A percentile compares a stretch with the other conserved stretches of the same genome.
These are phyloP conservation scores for Pyrochroa serraticornis DNA, from an alignment of 2,888 invertebrate species.

Conservation along the genomic window DNA sequence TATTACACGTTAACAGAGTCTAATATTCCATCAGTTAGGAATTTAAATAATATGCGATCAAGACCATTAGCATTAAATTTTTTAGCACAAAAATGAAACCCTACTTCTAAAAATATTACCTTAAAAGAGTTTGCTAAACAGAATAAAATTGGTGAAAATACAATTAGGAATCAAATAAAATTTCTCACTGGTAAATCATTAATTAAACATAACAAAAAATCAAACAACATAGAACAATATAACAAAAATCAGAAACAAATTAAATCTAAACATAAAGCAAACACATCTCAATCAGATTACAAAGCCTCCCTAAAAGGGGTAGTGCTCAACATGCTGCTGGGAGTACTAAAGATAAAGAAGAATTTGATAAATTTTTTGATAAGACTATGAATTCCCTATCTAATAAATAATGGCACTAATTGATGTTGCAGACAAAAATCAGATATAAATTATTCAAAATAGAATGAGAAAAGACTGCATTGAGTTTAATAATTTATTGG, in stretches of 20 bases:
- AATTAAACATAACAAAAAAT: constrained; percentile 20
- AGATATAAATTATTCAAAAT: constrained; percentile 8
- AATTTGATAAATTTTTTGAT: too few species aligned
- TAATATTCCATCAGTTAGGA: constrained; percentile 12
- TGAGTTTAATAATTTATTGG: too few species aligned
- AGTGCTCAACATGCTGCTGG: constrained; percentile 14
- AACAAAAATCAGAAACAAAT: too few species aligned
- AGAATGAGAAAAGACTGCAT: too few species aligned
- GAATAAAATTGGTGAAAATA: too few species aligned
- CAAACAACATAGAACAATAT: constrained; percentile 26
- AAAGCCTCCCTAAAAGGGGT: too few species aligned
- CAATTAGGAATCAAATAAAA: too few species aligned
- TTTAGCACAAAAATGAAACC: constrained; percentile 21
- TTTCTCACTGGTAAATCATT: constrained; percentile 15
- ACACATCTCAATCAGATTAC: constrained; percentile 13
- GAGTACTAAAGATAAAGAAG: constrained; percentile 13
- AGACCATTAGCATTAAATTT: constrained; percentile 23
- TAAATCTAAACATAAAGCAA: constrained; percentile 57
- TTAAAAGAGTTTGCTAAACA: constrained; percentile 17
- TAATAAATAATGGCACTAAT: constrained; percentile 1
- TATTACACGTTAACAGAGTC: constrained; percentile 21
- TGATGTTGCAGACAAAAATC: constrained; percentile 5
- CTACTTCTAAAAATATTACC: too few species aligned
- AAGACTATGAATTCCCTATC: neutral
- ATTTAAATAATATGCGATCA: constrained; percentile 26